Conservation (phyloP, 2,888 invertebrate genomes). For the Tachina grossa region DNA sequence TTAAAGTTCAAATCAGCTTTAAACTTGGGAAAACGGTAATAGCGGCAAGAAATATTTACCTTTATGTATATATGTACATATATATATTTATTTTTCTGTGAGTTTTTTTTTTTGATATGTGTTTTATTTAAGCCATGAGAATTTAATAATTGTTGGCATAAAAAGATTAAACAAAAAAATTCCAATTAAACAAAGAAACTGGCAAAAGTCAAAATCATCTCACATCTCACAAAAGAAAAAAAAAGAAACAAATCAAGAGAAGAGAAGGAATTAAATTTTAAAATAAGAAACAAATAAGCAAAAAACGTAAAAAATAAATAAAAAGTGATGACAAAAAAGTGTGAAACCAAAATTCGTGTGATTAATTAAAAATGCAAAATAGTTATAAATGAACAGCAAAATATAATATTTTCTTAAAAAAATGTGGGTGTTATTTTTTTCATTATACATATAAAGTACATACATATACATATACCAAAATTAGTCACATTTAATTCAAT, state of each 20-base stretch:
- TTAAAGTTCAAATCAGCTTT: background rate
- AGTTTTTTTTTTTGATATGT: too few relatives aligned
- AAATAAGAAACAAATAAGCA: slow-evolving; percentile 36
- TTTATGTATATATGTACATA: background rate
- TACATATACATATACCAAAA: slow-evolving; percentile 35
- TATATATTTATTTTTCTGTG: background rate
- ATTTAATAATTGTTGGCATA: slow-evolving; percentile 34
- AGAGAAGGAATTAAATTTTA: slow-evolving; percentile 54
- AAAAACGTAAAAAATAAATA: slow-evolving; percentile 35
- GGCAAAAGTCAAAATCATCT: slow-evolving; percentile 37
- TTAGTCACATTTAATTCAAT: slow-evolving; percentile 49
- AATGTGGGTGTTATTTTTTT: slow-evolving; percentile 55
- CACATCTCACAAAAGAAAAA: slow-evolving; percentile 13
- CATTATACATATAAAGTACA: slow-evolving; percentile 8
- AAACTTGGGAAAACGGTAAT: slow-evolving; percentile 64
- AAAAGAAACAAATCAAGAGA: slow-evolving; percentile 32
- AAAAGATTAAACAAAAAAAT: slow-evolving; percentile 3
- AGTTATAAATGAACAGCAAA: slow-evolving; percentile 36
- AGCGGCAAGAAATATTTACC: slow-evolving; percentile 31
- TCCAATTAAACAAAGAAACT: slow-evolving; percentile 61
- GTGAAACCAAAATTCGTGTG: slow-evolving; percentile 42
- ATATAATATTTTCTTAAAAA: slow-evolving; percentile 27
- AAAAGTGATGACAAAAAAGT: slow-evolving; percentile 20
- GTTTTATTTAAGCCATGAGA: slow-evolving; percentile 13
- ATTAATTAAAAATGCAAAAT: slow-evolving; percentile 48